Percentiles rank a stretch among this genome's conserved stretches.
These are phyloP conservation scores for Rhinichthys osculus DNA, from an alignment of 2,797 vertebrate genomes.

Conservation along the genomic window DNA sequence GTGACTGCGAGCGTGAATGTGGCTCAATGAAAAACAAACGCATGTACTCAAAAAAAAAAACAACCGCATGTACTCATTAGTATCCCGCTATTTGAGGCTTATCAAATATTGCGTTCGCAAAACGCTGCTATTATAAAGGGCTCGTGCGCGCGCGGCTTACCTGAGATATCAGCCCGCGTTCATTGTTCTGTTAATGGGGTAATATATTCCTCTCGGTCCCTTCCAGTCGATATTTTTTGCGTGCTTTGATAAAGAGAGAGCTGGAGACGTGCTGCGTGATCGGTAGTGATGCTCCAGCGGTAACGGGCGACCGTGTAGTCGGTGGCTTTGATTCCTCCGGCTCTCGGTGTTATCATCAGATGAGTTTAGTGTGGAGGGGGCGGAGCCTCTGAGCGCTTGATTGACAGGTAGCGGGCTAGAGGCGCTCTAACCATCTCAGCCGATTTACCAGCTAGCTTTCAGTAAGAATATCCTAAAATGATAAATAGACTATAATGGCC, in stretches of 20 bases:
- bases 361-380: constrained; percentile 28
- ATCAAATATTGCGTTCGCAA: constrained; percentile 6
- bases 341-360: constrained; percentile 38
- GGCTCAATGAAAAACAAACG: neutral
- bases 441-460: neutral
- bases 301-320: neutral
- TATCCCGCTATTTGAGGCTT: neutral
- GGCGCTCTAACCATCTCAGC: neutral
- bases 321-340: constrained; percentile 5
- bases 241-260: neutral
- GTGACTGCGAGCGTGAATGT: neutral
- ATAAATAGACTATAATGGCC: neutral
- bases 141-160: constrained; percentile 41
- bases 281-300: neutral
- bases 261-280: constrained; percentile 24
- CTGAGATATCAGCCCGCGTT: constrained; percentile 57
- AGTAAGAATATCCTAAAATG: neutral
- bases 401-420: neutral
- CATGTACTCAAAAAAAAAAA: neutral
- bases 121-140: constrained; percentile 8
- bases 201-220: constrained; percentile 15
- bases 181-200: constrained; percentile 33
- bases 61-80: neutral
- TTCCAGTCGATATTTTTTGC: constrained; percentile 21
- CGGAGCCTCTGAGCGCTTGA: constrained; percentile 32